phyloP scores from a whole-genome alignment of 2,113 vertebrate species.

The Prolemur simus region DNA sequence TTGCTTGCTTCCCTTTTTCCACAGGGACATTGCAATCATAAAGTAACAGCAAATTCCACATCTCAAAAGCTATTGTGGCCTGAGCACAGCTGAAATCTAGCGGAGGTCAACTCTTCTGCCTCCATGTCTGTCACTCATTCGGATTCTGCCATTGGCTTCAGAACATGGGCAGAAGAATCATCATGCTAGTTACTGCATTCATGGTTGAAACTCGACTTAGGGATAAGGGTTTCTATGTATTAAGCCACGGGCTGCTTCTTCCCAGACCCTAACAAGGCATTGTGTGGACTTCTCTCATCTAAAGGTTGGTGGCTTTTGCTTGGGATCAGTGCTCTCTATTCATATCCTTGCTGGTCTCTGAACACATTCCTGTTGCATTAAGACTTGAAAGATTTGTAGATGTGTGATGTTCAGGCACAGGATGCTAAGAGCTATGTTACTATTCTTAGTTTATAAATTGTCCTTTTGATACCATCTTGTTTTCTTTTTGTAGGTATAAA shows the following conservation, averaged over 20 bases:
- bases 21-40: background rate
- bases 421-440: constrained; percentile 87
- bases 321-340: constrained; percentile 80
- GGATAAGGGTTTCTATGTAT: constrained; percentile 63
- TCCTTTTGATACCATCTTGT: constrained; percentile 92
- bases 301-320: constrained; percentile 84
- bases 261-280: constrained; percentile 71
- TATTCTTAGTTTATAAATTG: constrained; percentile 88
- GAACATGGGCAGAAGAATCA: constrained; percentile 53
- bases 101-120: constrained; percentile 26
- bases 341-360: constrained; percentile 82
- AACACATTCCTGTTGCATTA: constrained; percentile 87
- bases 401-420: constrained; percentile 84
- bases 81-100: constrained; percentile 66
- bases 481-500: constrained; percentile 92
- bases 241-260: constrained; percentile 65
- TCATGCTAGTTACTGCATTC: constrained; percentile 47
- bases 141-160: constrained; percentile 70
- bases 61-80: constrained; percentile 10
- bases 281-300: constrained; percentile 79
- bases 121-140: background rate
- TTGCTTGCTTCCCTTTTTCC: constrained; percentile 32
- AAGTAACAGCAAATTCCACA: background rate
- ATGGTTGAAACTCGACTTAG: constrained; percentile 56
- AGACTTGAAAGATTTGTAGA: constrained; percentile 84